A percentile compares a stretch with the other conserved stretches of the same genome.
Evolutionary conservation across 2,113 vertebrate genomes (phyloP).

Genomic region (Spheniscus mendiculus): DNA sequence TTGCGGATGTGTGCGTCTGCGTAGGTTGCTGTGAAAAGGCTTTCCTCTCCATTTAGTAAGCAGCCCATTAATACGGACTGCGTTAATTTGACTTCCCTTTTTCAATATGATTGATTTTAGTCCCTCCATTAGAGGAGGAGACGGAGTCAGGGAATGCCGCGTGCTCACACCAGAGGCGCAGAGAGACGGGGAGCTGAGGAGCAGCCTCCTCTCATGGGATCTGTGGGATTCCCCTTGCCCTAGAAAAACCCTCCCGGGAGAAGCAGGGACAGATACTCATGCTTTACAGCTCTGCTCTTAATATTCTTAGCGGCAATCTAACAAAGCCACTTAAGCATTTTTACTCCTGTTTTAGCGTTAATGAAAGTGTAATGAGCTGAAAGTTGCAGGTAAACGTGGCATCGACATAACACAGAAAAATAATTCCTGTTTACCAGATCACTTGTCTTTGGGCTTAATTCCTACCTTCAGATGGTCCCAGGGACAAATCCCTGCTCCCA

Average conservation of each 20-base stretch:
- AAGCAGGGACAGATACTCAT: not conserved
- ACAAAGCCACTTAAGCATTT: not conserved
- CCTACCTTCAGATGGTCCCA: not conserved
- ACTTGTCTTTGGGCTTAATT: not conserved
- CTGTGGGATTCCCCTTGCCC: not conserved
- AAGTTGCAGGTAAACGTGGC: not conserved
- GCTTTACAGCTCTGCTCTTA: not conserved
- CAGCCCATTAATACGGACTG: not conserved
- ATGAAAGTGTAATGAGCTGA: not conserved
- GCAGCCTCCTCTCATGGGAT: not conserved
- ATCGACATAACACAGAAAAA: not conserved
- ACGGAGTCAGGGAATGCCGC: accelerated
- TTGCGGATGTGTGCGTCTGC: not conserved
- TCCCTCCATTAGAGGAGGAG: not conserved
- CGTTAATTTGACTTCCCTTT: not conserved
- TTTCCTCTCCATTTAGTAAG: not conserved
- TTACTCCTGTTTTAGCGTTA: not conserved
- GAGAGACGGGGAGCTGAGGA: not conserved
- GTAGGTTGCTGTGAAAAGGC: slow-evolving; percentile 13
- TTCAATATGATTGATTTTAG: not conserved
- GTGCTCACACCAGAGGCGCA: accelerated
- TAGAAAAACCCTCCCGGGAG: not conserved
- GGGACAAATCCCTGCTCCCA: not conserved
- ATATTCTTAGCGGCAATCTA: not conserved
- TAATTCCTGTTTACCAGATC: not conserved